Evolutionary conservation across 2,888 invertebrate genomes (phyloP).

Genomic region (Diachrysia chrysitis): DNA sequence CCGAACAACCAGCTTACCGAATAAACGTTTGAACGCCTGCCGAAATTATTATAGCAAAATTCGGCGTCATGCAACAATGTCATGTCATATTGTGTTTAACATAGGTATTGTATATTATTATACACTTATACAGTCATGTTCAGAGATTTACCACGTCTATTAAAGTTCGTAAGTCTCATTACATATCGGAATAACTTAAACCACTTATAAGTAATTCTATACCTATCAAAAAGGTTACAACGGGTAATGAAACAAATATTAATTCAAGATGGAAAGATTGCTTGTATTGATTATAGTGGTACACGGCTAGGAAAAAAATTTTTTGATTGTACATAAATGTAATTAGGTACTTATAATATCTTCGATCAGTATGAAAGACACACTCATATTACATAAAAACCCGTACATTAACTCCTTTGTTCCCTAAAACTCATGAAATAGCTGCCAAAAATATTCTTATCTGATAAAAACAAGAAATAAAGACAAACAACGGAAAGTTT

Average conservation of each 20-base stretch:
- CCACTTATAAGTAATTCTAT: no score
- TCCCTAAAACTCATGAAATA: slow-evolving; percentile 1
- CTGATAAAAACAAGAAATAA: slow-evolving; percentile 5
- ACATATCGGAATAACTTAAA: neutral
- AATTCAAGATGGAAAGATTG: no score
- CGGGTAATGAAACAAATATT: no score
- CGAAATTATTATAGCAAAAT: slow-evolving; percentile 3
- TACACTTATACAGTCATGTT: neutral
- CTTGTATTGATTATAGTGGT: no score
- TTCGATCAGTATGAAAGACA: no score
- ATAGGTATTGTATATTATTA: neutral
- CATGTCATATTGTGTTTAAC: neutral
- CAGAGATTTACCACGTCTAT: neutral
- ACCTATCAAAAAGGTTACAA: no score
- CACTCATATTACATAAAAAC: neutral
- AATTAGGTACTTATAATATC: no score
- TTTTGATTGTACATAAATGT: no score
- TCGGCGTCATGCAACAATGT: neutral
- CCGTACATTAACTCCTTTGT: neutral
- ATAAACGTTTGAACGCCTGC: slow-evolving; percentile 9
- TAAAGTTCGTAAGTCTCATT: neutral
- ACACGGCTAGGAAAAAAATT: no score
- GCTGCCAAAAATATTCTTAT: slow-evolving; percentile 10
- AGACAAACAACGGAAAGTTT: slow-evolving; percentile 5
- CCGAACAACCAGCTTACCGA: slow-evolving; percentile 7